Evolutionary conservation across 2,797 vertebrate genomes (phyloP).

Genomic region (Distichodus sexfasciatus): DNA sequence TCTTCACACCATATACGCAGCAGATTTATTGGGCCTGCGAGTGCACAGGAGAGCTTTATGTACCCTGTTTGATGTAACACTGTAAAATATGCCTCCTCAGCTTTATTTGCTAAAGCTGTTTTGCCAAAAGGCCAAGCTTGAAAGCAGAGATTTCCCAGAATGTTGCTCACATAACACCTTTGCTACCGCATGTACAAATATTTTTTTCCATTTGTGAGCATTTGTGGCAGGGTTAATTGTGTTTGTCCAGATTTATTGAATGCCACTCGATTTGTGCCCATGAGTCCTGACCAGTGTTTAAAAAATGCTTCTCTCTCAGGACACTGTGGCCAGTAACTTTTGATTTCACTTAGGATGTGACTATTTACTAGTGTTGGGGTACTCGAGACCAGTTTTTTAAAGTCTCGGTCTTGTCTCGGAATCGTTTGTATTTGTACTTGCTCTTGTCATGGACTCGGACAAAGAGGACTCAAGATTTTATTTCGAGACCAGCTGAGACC

Average conservation of each 20-base stretch:
- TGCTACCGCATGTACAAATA: neutral
- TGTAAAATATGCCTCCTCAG: constrained; percentile 61
- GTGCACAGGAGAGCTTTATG: constrained; percentile 39
- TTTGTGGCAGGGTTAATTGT: neutral
- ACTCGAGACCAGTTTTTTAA: no score
- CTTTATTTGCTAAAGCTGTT: constrained; percentile 64
- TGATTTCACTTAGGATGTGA: no score
- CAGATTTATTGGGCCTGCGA: constrained; percentile 39
- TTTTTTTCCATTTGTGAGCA: neutral
- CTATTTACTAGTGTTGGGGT: no score
- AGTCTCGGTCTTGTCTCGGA: no score
- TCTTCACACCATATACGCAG: constrained; percentile 33
- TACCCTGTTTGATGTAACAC: constrained; percentile 47
- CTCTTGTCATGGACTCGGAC: no score
- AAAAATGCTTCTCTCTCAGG: no score
- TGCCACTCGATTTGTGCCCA: neutral
- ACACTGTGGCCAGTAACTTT: no score
- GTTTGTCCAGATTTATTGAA: constrained; percentile 1
- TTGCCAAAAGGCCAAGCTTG: constrained; percentile 52
- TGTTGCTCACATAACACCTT: no score
- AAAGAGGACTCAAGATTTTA: no score
- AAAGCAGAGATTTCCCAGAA: constrained; percentile 62
- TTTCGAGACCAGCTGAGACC: no score
- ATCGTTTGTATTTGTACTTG: no score
- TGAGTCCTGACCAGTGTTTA: neutral